Percentiles rank a stretch among this genome's conserved stretches.
Evolutionary conservation across 2,113 vertebrate genomes (phyloP).

Genomic region (Diadophis punctatus): DNA sequence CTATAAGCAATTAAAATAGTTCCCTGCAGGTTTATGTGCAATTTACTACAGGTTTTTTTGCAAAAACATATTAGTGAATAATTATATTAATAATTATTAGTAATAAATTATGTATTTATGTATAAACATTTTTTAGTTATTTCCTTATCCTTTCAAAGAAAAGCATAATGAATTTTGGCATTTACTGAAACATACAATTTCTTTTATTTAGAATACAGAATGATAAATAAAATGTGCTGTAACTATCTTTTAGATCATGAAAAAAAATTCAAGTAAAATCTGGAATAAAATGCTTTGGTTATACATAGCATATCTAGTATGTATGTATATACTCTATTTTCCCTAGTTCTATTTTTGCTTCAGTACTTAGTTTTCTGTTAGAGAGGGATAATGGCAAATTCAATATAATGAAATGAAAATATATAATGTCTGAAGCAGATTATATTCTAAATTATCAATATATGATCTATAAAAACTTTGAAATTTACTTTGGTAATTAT

Average conservation of each 20-base stretch:
- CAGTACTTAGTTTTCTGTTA: not conserved
- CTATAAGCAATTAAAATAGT: not conserved
- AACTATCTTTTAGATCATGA: not conserved
- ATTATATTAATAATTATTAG: not conserved
- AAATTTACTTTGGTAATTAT: not conserved
- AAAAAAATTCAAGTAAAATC: not conserved
- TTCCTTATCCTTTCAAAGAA: not conserved
- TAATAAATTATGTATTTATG: not conserved
- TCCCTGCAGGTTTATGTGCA: not conserved
- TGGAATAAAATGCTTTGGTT: not conserved
- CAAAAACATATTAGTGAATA: not conserved
- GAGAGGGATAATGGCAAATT: not conserved
- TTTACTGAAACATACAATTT: not conserved
- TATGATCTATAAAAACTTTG: not conserved
- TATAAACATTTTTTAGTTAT: not conserved
- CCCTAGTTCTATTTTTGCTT: not conserved
- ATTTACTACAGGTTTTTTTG: not conserved
- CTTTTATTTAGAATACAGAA: not conserved
- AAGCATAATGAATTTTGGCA: not conserved
- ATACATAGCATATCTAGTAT: not conserved
- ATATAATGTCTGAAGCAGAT: not conserved
- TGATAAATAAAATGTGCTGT: not conserved
- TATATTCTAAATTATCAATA: not conserved
- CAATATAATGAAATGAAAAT: not conserved
- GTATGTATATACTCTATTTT: not conserved